A percentile compares a stretch with the other conserved stretches of the same genome.
Conservation (phyloP, 1,140 invertebrate species). For the Lutraria rhynchaena region DNA sequence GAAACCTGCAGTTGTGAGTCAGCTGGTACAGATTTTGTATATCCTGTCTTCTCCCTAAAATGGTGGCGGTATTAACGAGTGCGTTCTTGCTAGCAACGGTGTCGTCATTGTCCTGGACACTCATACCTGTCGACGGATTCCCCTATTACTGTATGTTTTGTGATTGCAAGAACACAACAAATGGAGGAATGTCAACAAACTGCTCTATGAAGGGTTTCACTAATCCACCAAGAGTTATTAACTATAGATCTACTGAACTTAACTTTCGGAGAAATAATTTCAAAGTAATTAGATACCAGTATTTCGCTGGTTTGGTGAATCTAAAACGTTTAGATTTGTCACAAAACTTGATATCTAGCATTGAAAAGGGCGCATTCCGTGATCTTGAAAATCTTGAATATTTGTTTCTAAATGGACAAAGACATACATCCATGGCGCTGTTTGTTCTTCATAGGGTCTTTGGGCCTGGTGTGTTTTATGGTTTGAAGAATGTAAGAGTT, state of each 20-base stretch:
- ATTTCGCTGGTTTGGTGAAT: slow-evolving; percentile 5
- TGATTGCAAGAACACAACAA: background rate
- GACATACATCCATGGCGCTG: background rate
- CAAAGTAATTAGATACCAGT: background rate
- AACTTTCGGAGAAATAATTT: background rate
- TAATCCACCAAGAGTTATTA: background rate
- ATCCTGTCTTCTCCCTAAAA: no score
- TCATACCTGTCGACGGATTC: no score
- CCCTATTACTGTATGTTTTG: slow-evolving; percentile 23
- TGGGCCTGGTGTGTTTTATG: slow-evolving; percentile 11
- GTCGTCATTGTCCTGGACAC: no score
- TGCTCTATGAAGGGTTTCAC: slow-evolving; percentile 10
- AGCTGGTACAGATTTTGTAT: no score
- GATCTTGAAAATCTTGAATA: slow-evolving; percentile 18
- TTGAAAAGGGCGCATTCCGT: slow-evolving; percentile 24
- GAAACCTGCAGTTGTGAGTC: no score
- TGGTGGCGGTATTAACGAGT: no score
- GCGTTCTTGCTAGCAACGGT: no score
- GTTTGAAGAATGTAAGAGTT: background rate
- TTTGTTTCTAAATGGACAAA: slow-evolving; percentile 16
- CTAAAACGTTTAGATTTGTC: slow-evolving; percentile 21
- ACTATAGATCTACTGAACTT: slow-evolving; percentile 1
- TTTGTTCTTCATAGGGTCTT: slow-evolving; percentile 4
- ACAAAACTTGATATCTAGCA: slow-evolving; percentile 1
- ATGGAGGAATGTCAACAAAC: background rate